Evolutionary conservation across 2,113 vertebrate genomes (phyloP).

Genomic region (Heterocephalus glaber): DNA sequence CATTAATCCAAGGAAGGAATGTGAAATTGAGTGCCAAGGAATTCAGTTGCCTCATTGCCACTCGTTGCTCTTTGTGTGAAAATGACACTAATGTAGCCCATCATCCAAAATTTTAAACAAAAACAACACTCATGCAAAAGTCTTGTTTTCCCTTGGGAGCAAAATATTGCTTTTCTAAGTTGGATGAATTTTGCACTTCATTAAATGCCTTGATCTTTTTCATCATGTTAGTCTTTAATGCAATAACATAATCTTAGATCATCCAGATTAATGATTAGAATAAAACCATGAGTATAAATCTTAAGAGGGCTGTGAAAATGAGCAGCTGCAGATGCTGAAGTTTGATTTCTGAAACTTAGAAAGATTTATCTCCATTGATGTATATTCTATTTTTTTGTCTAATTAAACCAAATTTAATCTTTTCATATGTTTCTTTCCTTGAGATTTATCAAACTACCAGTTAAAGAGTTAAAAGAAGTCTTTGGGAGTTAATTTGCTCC

Average conservation of each 20-base stretch:
- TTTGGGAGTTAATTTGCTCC: not conserved
- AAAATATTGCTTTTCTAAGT: conserved; percentile 57
- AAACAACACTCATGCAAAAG: conserved; percentile 78
- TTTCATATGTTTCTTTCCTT: not conserved
- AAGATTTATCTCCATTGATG: not conserved
- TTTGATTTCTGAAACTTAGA: not conserved
- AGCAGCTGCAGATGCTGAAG: conserved; percentile 4
- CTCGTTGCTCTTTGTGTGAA: conserved; percentile 70
- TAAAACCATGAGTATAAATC: not conserved
- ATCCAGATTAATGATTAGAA: conserved; percentile 73
- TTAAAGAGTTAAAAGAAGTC: not conserved
- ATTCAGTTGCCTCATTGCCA: conserved; percentile 43
- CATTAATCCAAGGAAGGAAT: conserved; percentile 57
- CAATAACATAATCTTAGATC: conserved; percentile 71
- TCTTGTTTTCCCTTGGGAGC: conserved; percentile 79
- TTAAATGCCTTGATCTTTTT: conserved; percentile 82
- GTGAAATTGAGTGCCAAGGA: conserved; percentile 54
- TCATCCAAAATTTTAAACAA: conserved; percentile 77
- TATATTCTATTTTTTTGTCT: not conserved
- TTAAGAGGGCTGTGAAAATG: not conserved
- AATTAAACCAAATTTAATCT: conserved; percentile 26
- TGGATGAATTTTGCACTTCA: conserved; percentile 80
- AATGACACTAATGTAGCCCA: conserved; percentile 67
- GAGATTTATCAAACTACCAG: not conserved
- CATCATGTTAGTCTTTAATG: conserved; percentile 71